Evolutionary conservation across 2,113 vertebrate species (phyloP).

Genomic region (Lampris megalopsis): DNA sequence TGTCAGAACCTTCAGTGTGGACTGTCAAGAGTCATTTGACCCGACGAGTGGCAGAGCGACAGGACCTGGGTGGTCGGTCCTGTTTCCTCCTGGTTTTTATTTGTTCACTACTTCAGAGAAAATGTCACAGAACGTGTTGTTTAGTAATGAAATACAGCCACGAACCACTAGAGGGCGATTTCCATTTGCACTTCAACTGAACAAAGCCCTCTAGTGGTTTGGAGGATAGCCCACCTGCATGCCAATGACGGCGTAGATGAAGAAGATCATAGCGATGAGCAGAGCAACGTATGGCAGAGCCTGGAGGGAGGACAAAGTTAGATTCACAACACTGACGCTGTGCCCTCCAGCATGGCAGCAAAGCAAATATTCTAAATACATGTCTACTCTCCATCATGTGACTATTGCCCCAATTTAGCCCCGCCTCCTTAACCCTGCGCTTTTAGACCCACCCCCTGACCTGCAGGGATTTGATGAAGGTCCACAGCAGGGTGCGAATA

Average conservation of each 20-base stretch:
- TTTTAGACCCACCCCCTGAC: conserved; percentile 68
- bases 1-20: too few relatives aligned
- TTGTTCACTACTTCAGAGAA: too few relatives aligned
- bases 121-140: too few relatives aligned
- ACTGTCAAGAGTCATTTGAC: too few relatives aligned
- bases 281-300: conserved; percentile 93
- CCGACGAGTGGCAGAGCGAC: too few relatives aligned
- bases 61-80: too few relatives aligned
- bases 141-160: too few relatives aligned
- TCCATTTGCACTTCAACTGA: too few relatives aligned
- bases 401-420: neutral
- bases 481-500: conserved; percentile 97
- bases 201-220: too few relatives aligned
- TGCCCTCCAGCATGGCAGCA: neutral
- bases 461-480: conserved; percentile 99
- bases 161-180: too few relatives aligned
- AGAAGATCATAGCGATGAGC: conserved; percentile 96
- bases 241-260: conserved; percentile 94
- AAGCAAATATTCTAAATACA: neutral
- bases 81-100: too few relatives aligned
- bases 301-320: conserved; percentile 60
- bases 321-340: neutral
- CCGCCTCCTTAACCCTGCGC: neutral
- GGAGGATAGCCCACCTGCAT: conserved; percentile 86
- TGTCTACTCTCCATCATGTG: neutral